Evolutionary conservation across 2,888 invertebrate genomes (phyloP).

Genomic region (Stenurella melanura): DNA sequence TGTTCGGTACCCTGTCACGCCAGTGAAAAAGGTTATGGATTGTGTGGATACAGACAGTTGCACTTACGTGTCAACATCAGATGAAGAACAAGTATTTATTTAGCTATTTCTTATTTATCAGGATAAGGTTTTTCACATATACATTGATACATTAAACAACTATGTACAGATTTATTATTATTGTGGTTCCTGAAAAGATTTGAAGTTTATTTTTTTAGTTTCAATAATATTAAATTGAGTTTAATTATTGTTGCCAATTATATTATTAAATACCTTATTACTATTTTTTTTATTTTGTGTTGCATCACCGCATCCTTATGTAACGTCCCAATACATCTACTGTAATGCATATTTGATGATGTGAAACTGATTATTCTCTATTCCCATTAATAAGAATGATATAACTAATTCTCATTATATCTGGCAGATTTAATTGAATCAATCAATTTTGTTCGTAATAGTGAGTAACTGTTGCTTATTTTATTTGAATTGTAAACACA

Average conservation of each 20-base stretch:
- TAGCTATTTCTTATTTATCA: constrained; percentile 57
- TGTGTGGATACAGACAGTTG: constrained; percentile 58
- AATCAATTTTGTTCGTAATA: too few relatives aligned
- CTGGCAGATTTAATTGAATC: too few relatives aligned
- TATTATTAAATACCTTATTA: neutral
- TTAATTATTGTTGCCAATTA: neutral
- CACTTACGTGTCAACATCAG: constrained; percentile 74
- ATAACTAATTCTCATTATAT: too few relatives aligned
- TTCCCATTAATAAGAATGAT: neutral
- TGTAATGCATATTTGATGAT: too few relatives aligned
- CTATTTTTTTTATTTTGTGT: neutral
- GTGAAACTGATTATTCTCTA: neutral
- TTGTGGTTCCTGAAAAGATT: neutral
- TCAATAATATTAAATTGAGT: neutral
- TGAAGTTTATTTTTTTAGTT: neutral
- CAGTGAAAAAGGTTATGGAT: constrained; percentile 74
- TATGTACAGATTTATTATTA: neutral
- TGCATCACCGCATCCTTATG: neutral
- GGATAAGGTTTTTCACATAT: neutral
- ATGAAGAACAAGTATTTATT: constrained; percentile 81
- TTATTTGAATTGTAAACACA: too few relatives aligned
- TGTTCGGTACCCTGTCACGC: constrained; percentile 80
- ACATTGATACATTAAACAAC: neutral
- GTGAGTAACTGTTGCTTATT: too few relatives aligned
- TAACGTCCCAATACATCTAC: neutral